phyloP scores from a whole-genome alignment of 2,888 invertebrate species.

The Iphiclides podalirius region DNA sequence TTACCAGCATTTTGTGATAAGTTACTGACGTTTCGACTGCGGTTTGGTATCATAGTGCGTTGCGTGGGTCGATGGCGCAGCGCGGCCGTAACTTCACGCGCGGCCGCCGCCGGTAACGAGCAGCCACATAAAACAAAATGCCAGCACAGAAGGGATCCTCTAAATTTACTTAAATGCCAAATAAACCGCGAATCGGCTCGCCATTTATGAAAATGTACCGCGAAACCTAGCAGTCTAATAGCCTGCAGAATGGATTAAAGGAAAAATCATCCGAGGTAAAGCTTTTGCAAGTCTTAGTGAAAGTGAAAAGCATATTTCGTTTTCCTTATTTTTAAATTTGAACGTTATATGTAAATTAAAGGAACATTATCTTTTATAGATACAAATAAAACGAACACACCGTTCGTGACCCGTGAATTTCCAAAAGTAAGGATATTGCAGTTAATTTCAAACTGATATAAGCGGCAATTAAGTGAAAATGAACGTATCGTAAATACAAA shows the following conservation, averaged over 20 bases:
- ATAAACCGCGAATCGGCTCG: slow-evolving; percentile 74
- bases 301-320: too few species aligned
- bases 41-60: slow-evolving; percentile 24
- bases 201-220: slow-evolving; percentile 60
- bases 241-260: too few species aligned
- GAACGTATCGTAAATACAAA: slow-evolving; percentile 56
- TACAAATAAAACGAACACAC: too few species aligned
- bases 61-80: slow-evolving; percentile 46
- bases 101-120: slow-evolving; percentile 76
- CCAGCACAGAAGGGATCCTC: slow-evolving; percentile 71
- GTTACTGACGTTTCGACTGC: slow-evolving; percentile 3
- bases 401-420: neutral
- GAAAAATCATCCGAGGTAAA: too few species aligned
- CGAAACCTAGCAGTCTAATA: neutral
- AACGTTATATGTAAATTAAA: neutral
- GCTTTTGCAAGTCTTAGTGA: too few species aligned
- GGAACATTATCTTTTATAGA: too few species aligned
- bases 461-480: slow-evolving; percentile 50
- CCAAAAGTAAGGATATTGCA: slow-evolving; percentile 10
- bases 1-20: neutral
- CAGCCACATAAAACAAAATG: slow-evolving; percentile 78
- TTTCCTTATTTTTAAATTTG: too few species aligned
- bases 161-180: slow-evolving; percentile 77
- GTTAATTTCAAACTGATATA: slow-evolving; percentile 20
- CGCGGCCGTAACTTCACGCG: slow-evolving; percentile 77